Percentiles rank a stretch among this genome's conserved stretches.
Conservation (phyloP, 2,113 vertebrate genomes). For the Laticauda colubrina region DNA sequence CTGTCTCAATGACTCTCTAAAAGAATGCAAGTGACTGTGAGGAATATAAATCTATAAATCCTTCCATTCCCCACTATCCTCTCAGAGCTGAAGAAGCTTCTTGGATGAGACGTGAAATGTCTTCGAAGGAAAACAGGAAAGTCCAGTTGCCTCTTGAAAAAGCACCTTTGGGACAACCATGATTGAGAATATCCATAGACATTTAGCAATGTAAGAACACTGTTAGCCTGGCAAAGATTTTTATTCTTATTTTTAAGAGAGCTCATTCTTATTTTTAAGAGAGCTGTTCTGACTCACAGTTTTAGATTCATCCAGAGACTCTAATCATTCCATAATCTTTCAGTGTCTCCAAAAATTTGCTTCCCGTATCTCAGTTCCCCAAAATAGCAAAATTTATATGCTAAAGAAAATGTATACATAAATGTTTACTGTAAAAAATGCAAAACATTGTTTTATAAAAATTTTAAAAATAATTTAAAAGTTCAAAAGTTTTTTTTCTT, state of each 20-base stretch:
- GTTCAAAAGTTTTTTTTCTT: not conserved
- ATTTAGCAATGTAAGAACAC: not conserved
- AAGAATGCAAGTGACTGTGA: no score
- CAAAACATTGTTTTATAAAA: no score
- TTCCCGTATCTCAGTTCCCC: not conserved
- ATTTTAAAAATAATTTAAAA: not conserved
- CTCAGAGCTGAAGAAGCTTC: no score
- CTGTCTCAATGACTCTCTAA: no score
- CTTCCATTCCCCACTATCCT: no score
- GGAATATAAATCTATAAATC: no score
- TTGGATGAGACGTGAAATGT: no score
- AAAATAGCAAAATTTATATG: not conserved
- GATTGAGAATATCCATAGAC: no score
- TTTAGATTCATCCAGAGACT: not conserved
- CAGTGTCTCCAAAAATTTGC: not conserved
- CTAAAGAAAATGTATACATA: not conserved
- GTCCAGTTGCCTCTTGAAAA: no score
- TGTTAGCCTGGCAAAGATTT: not conserved
- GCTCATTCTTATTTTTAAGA: not conserved
- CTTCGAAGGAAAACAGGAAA: no score
- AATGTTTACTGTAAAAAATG: not conserved
- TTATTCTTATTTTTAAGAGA: not conserved
- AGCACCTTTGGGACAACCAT: no score
- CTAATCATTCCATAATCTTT: not conserved
- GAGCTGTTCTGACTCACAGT: not conserved